A percentile compares a stretch with the other conserved stretches of the same genome.
These are phyloP conservation scores for Gallirallus australis DNA, from an alignment of 2,797 vertebrate species.

Conservation along the genomic window DNA sequence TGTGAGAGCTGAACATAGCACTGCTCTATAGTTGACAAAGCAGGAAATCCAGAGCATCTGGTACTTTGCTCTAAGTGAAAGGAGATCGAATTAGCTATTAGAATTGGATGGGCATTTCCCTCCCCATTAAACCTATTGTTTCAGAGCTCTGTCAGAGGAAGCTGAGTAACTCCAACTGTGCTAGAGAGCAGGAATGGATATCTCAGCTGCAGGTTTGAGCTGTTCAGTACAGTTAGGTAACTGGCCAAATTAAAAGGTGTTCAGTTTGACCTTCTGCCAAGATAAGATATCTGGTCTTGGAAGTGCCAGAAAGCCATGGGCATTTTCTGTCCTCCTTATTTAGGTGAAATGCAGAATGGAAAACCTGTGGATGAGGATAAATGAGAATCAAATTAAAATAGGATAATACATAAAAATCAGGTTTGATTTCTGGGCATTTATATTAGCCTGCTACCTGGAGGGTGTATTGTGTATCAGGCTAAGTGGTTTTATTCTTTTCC, in stretches of 20 bases:
- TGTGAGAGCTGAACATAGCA: not conserved
- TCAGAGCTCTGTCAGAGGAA: conserved; percentile 27
- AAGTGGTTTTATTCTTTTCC: conserved; percentile 17
- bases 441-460: not conserved
- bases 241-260: not conserved
- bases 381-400: not conserved
- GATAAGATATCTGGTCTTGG: not conserved
- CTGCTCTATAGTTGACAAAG: not conserved
- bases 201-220: not conserved
- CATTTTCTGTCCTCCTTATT: not conserved
- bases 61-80: not conserved
- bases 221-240: not conserved
- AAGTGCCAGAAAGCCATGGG: not conserved
- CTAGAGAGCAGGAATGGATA: not conserved
- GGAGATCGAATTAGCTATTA: not conserved
- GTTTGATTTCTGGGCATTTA: not conserved
- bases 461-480: not conserved
- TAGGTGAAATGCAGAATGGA: not conserved
- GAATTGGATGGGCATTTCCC: conserved; percentile 13
- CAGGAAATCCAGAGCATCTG: conserved; percentile 46
- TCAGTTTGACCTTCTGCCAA: conserved; percentile 3
- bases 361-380: not conserved
- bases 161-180: not conserved
- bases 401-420: not conserved
- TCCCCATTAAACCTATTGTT: conserved; percentile 17